A percentile compares a stretch with the other conserved stretches of the same genome.
phyloP scores from a whole-genome alignment of 2,888 invertebrate genomes.

The Psococerastis gibbosa region DNA sequence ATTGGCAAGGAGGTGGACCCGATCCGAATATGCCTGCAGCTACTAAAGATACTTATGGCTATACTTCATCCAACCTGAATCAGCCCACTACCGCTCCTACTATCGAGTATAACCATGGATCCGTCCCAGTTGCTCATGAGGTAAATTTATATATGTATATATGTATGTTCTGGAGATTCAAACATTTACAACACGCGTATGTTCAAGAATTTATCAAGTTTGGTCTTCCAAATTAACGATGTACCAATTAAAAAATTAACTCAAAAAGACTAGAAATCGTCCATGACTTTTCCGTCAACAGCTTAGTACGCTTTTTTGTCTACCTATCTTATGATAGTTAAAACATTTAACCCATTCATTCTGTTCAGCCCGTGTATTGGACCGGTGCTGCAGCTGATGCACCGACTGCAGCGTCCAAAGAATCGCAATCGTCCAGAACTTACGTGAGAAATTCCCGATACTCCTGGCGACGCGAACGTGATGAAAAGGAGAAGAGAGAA shows the following conservation, averaged over 20 bases:
- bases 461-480: background rate
- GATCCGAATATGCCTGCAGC: slow-evolving; percentile 10
- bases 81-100: slow-evolving; percentile 11
- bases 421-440: background rate
- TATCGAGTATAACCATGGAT: slow-evolving; percentile 18
- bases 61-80: slow-evolving; percentile 2
- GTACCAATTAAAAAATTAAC: too few relatives aligned
- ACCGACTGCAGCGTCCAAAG: background rate
- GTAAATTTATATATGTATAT: too few relatives aligned
- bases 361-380: slow-evolving; percentile 2
- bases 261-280: too few relatives aligned
- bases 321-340: too few relatives aligned
- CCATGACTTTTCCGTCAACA: too few relatives aligned
- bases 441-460: background rate
- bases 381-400: background rate
- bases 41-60: slow-evolving; percentile 11
- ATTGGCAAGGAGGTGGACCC: slow-evolving; percentile 15
- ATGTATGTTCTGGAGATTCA: too few relatives aligned
- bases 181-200: too few relatives aligned
- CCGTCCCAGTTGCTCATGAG: background rate
- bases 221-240: too few relatives aligned
- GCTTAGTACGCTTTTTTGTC: too few relatives aligned
- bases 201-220: too few relatives aligned
- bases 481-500: background rate
- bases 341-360: too few relatives aligned